These are phyloP conservation scores for Anastatus disparis DNA, from an alignment of 1,140 invertebrate species.

Conservation along the genomic window DNA sequence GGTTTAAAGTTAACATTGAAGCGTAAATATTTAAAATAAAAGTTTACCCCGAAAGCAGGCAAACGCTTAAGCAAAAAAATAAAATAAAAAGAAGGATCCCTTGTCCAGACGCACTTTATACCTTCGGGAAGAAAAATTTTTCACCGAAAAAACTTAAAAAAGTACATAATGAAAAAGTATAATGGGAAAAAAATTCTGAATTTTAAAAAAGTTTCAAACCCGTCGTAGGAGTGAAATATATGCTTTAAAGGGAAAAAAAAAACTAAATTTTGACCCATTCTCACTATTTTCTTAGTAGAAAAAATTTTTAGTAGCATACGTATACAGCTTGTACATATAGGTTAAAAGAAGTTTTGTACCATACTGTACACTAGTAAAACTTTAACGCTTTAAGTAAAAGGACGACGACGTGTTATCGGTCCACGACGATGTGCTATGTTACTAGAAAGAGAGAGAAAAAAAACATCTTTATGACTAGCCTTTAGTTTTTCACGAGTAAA, in stretches of 20 bases:
- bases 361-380: slow-evolving; percentile 12
- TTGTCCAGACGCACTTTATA: no score
- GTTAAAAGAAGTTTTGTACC: slow-evolving; percentile 30
- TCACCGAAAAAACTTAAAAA: background rate
- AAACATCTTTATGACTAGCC: no score
- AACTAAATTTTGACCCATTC: slow-evolving; percentile 5
- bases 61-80: no score
- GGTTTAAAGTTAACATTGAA: no score
- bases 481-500: no score
- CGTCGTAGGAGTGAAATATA: background rate
- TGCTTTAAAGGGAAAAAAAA: background rate
- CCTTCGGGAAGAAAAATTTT: background rate
- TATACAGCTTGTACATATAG: background rate
- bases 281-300: no score
- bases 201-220: background rate
- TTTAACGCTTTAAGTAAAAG: slow-evolving; percentile 1
- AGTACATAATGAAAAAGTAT: slow-evolving; percentile 2
- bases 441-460: no score
- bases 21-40: no score
- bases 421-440: slow-evolving; percentile 12
- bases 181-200: slow-evolving; percentile 2
- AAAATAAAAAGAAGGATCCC: no score
- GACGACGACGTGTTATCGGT: slow-evolving; percentile 24
- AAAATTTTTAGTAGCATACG: no score
- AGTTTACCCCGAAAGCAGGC: no score